These are phyloP conservation scores for Phymatocera aterrima DNA, from an alignment of 2,888 invertebrate genomes.

Conservation along the genomic window DNA sequence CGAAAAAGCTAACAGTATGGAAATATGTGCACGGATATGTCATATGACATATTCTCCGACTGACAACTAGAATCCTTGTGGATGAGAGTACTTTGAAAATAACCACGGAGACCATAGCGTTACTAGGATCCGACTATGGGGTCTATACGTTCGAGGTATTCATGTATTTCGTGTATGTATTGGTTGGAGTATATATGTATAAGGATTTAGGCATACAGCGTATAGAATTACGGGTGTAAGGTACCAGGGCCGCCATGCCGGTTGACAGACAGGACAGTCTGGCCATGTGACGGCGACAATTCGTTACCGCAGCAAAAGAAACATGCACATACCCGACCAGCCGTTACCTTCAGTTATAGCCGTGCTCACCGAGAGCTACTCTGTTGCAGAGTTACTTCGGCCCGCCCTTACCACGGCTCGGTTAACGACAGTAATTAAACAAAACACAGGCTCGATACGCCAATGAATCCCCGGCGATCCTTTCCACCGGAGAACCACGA, in stretches of 20 bases:
- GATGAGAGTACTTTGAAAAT: background rate
- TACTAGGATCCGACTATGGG: conserved; percentile 8
- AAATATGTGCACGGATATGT: background rate
- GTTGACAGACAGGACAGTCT: conserved; percentile 44
- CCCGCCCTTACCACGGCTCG: conserved; percentile 26
- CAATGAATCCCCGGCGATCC: conserved; percentile 19
- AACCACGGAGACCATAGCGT: background rate
- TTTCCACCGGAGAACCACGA: conserved; percentile 36
- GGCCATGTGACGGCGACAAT: conserved; percentile 42
- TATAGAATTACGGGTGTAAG: conserved; percentile 40
- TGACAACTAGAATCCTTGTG: conserved; percentile 10
- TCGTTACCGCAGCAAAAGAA: conserved; percentile 40
- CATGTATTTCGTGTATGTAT: conserved; percentile 1
- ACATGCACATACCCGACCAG: conserved; percentile 30
- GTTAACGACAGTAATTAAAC: conserved; percentile 37
- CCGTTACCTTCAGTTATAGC: conserved; percentile 32
- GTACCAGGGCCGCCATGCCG: conserved; percentile 40
- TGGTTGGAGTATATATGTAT: conserved; percentile 1
- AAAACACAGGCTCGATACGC: conserved; percentile 35
- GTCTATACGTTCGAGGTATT: background rate
- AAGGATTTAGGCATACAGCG: conserved; percentile 35
- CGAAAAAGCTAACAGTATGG: no score
- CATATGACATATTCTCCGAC: background rate
- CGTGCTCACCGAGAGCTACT: conserved; percentile 23
- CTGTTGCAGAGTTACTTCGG: conserved; percentile 15